Evolutionary conservation across 1,140 invertebrate genomes (phyloP).

Genomic region (Drosophila sturtevanti): DNA sequence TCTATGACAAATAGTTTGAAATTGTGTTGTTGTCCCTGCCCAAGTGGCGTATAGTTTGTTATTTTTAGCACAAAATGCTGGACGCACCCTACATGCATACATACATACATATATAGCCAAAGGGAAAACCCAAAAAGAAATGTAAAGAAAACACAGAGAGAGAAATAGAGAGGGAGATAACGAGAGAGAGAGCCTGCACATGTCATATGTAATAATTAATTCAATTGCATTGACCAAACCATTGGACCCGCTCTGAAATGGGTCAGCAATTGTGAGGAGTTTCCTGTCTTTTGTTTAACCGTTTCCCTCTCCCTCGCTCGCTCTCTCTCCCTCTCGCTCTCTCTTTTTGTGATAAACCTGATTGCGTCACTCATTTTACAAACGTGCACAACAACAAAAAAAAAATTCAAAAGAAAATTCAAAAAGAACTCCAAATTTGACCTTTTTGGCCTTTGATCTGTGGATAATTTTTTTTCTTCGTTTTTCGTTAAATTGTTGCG

Average conservation of each 20-base stretch:
- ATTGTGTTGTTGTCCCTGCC: slow-evolving; percentile 33
- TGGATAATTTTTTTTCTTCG: slow-evolving; percentile 25
- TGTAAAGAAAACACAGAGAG: slow-evolving; percentile 3
- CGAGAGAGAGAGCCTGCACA: slow-evolving; percentile 27
- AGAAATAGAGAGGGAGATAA: background rate
- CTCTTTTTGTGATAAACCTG: slow-evolving; percentile 24
- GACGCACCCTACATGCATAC: slow-evolving; percentile 56
- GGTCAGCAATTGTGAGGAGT: slow-evolving; percentile 69
- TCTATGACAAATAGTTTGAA: slow-evolving; percentile 72
- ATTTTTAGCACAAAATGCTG: slow-evolving; percentile 63
- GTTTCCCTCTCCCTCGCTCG: slow-evolving; percentile 32
- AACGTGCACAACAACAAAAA: background rate
- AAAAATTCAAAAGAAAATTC: no score
- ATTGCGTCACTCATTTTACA: slow-evolving; percentile 34
- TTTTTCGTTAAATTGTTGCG: slow-evolving; percentile 40
- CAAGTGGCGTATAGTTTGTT: slow-evolving; percentile 61
- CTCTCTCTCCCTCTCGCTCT: background rate
- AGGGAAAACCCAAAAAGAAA: background rate
- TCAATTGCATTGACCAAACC: slow-evolving; percentile 66
- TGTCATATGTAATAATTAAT: slow-evolving; percentile 71
- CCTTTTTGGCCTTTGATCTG: slow-evolving; percentile 50
- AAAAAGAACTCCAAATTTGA: slow-evolving; percentile 24
- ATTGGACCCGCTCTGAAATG: slow-evolving; percentile 53
- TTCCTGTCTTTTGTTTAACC: slow-evolving; percentile 62
- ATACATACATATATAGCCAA: background rate